These are phyloP conservation scores for Sanderia malayensis DNA, from an alignment of 30 jellyfish, hydroid and myxozoan genomes.

Conservation along the genomic window DNA sequence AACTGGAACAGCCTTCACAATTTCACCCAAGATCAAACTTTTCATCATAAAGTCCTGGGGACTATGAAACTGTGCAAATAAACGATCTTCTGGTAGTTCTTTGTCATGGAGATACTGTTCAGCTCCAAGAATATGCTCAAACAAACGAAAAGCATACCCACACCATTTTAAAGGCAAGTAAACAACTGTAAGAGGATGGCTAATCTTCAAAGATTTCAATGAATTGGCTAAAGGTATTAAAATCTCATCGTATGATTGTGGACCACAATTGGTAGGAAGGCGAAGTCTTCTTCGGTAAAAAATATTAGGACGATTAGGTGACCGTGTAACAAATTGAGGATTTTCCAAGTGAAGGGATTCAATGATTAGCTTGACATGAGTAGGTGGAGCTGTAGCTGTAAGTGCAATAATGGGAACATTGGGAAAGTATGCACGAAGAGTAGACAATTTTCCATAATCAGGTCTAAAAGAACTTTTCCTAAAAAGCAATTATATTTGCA, in stretches of 20 bases:
- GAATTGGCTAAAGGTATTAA: not conserved
- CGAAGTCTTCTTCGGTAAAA: not conserved
- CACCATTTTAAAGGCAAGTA: conserved; percentile 4
- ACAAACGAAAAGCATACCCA: conserved; percentile 3
- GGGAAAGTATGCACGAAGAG: not conserved
- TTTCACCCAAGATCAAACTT: not conserved
- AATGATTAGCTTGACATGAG: not conserved
- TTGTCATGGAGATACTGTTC: not conserved
- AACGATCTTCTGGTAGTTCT: not conserved
- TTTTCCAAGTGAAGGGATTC: not conserved
- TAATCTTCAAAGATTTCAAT: not conserved
- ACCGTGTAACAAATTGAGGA: not conserved
- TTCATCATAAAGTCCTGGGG: conserved; percentile 6
- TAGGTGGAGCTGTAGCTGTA: not conserved
- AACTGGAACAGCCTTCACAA: not conserved
- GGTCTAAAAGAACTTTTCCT: not conserved
- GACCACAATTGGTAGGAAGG: not conserved
- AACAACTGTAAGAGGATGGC: not conserved
- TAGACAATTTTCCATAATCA: not conserved
- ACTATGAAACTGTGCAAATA: conserved; percentile 8
- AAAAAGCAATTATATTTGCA: not conserved
- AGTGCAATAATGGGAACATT: not conserved
- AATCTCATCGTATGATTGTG: not conserved
- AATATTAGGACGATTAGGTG: conserved; percentile 11
- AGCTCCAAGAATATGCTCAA: conserved; percentile 1